Base-by-base conservation (phyloP, 37 sponge, comb jelly and placozoan species). In the Eunapius fragilis region DNA sequence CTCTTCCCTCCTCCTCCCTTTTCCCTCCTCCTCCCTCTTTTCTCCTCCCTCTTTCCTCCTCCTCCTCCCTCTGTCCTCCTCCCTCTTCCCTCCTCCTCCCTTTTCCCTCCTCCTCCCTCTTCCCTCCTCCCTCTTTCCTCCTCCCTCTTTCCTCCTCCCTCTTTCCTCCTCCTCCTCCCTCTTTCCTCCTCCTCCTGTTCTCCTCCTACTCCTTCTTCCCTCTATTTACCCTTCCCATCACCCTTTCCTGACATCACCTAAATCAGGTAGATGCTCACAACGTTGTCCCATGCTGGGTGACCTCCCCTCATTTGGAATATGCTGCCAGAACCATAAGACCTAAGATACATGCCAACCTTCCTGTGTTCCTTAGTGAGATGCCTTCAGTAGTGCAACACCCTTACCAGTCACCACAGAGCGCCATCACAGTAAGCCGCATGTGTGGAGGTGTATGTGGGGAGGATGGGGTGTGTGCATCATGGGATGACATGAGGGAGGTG, bases 281-380 rank as follows among this genome's bases (percentile, higher is more conserved):
- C 37, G 31, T 87, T 72, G 87, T 87, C 2, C 87, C 87, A 24
- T 50, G 82, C 3, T 79, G 81, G 81, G 81, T 74, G 24, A 70
- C 87, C 19, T 87, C 87, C 11, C 75, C 79, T 81, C 79, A 79
- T 24, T 75, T 72, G 75, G 87, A 87, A 81, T 87, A 80, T 73
- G 87, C 87, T 31, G 87, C 87, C 3, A 30, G 87, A 7, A 87
- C 87, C n/a, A 87, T 87, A 33, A 26, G 87, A 19, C 26, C 30
- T 68, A 87, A 87, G 75, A 71, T 87, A 2, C 80, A 79, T 32
- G 41, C 33, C 33, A 37, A 77, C n/a, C 72, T 85, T 2, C 45
- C 79, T 27, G 72, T 32, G 47, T 85, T 41, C 49, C 70, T 85
- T 70, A 72, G 36, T 13, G 79, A 85, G n/a, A 58, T 85, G 35